Percentiles rank a stretch among this genome's conserved stretches.
phyloP scores from a whole-genome alignment of 2,113 vertebrate genomes.

The Syrmaticus mikado region DNA sequence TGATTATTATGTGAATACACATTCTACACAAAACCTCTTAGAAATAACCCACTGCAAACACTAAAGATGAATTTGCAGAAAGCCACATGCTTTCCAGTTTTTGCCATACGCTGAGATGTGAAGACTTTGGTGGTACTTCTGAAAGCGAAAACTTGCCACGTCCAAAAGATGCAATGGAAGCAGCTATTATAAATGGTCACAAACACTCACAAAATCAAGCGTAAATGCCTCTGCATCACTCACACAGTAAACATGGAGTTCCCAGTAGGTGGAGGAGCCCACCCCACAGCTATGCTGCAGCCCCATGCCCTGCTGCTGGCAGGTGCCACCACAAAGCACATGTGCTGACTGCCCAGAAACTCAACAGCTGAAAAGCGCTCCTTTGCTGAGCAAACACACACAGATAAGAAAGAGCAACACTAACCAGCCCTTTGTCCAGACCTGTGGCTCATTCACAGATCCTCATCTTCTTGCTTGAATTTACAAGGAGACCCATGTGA shows the following conservation, averaged over 20 bases:
- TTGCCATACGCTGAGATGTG: background rate
- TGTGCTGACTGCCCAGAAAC: background rate
- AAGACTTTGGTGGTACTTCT: background rate
- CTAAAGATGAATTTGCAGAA: background rate
- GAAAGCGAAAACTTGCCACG: background rate
- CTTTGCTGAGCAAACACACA: background rate
- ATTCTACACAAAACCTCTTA: background rate
- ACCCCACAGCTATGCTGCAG: background rate
- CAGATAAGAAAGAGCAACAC: background rate
- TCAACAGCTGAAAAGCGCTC: background rate
- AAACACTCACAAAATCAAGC: background rate
- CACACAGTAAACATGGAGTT: background rate
- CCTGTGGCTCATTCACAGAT: background rate
- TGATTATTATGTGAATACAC: background rate
- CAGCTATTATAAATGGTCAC: background rate
- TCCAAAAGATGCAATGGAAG: background rate
- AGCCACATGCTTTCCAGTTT: rapidly evolving
- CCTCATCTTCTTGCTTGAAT: background rate
- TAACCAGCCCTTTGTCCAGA: background rate
- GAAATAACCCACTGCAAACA: background rate
- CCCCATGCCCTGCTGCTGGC: background rate
- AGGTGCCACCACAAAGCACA: background rate
- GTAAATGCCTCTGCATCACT: rapidly evolving
- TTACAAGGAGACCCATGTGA: background rate
- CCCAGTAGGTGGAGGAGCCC: background rate